Evolutionary conservation across 2,888 invertebrate species (phyloP), one percentile per base, ranked within the genome.

Genomic region (Nomada flava): DNA sequence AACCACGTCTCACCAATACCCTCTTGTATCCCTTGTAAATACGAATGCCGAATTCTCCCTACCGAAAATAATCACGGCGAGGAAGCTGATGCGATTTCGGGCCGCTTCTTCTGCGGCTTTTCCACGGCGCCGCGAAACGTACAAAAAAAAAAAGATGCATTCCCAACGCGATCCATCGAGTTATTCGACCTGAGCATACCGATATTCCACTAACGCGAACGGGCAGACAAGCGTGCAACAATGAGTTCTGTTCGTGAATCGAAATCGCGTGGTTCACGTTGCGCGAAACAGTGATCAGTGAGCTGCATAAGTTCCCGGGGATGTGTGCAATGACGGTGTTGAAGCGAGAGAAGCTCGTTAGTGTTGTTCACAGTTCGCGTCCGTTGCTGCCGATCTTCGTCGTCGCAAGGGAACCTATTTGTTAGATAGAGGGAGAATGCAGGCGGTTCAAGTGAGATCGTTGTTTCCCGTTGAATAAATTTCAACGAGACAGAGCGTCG

Each of bases 31-130:
- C 86, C 82, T 82, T 85, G 88, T 84, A 87, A 89, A 90, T 89
- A 88, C 88, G 76, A 85, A 80, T 86, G 86, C 80, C 83, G 89
- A 83, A 85, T 79, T 84, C 89, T 88, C 76, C 70, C 85, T 76
- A 86, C 88, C 90, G 84, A 90, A 90, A 90, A 90, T 90, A 90
- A 88, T 86, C 84, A 79, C 76, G 23, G 78, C 81, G 79, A 78
- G 78, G 81, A 79, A 80, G 78, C 62, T 75, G 82, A 60, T 78
- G 84, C 73, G 78, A 80, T 80, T 76, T 81, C 81, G 11, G 67
- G 67, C 52, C 62, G 76, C 47, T 64, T 73, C 73, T 65, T 83
- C 73, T 77, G 79, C 79, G 78, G 65, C 69, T 59, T 9, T 13
- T 63, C 52, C 67, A 44, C 53, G 55, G 52, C 63, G 70, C 67